Evolutionary conservation across 2,797 vertebrate species (phyloP).

Genomic region (Molossus alvarezi): DNA sequence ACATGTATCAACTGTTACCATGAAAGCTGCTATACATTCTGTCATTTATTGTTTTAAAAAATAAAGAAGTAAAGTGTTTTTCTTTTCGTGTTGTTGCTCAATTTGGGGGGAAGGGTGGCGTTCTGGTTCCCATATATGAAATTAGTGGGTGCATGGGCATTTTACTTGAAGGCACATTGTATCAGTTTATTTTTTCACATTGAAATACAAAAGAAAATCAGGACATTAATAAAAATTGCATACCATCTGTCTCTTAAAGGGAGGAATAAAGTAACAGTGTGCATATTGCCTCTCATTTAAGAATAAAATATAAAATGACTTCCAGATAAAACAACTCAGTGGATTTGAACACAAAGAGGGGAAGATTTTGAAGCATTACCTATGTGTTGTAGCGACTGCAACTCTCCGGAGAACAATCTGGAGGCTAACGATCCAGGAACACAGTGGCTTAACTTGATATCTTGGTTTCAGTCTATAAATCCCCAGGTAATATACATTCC

Average conservation of each 20-base stretch:
- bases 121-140: neutral
- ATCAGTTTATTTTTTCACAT: neutral
- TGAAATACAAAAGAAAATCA: neutral
- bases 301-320: constrained; percentile 58
- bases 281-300: constrained; percentile 26
- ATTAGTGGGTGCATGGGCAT: neutral
- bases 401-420: constrained; percentile 72
- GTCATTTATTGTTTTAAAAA: neutral
- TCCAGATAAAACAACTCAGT: neutral
- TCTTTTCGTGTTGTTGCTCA: neutral
- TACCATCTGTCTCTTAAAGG: neutral
- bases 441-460: constrained; percentile 79
- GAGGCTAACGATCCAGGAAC: constrained; percentile 78
- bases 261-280: constrained; percentile 34
- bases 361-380: constrained; percentile 46
- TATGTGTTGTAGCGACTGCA: constrained; percentile 40
- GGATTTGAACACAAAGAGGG: constrained; percentile 43
- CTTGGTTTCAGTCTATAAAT: constrained; percentile 77
- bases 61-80: neutral
- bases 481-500: constrained; percentile 71
- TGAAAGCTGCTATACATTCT: neutral
- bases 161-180: neutral
- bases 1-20: neutral
- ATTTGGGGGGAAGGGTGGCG: neutral
- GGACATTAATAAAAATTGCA: neutral